Conservation (phyloP, 1,140 invertebrate genomes). For the Melipona quadrifasciata region DNA sequence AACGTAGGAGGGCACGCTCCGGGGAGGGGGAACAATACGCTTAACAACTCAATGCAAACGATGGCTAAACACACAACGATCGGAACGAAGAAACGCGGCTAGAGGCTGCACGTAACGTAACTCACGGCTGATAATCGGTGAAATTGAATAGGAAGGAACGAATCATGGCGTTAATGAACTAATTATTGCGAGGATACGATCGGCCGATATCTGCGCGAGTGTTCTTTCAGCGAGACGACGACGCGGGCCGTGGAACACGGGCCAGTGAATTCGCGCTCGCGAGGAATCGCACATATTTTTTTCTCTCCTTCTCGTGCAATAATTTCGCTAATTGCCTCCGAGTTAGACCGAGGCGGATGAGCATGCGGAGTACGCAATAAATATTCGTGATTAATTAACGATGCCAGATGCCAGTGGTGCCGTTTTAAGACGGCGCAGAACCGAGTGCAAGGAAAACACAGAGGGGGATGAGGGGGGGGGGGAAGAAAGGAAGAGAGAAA, state of each 20-base stretch:
- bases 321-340: slow-evolving; percentile 71
- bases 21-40: not conserved
- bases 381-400: slow-evolving; percentile 72
- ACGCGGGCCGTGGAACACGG: slow-evolving; percentile 31
- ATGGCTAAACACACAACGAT: not conserved
- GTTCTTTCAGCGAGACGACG: slow-evolving; percentile 56
- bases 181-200: slow-evolving; percentile 63
- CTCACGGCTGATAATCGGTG: slow-evolving; percentile 38
- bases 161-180: slow-evolving; percentile 61
- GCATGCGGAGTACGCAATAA: slow-evolving; percentile 68
- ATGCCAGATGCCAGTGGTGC: slow-evolving; percentile 49
- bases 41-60: not conserved
- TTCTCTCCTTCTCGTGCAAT: slow-evolving; percentile 52
- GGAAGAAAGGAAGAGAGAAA: not conserved
- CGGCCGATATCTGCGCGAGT: slow-evolving; percentile 48
- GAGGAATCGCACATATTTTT: slow-evolving; percentile 62
- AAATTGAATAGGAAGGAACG: slow-evolving; percentile 53
- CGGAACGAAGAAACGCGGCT: not conserved
- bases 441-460: not conserved
- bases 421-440: slow-evolving; percentile 31
- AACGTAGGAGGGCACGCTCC: not conserved
- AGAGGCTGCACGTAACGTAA: not conserved
- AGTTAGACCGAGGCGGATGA: slow-evolving; percentile 39
- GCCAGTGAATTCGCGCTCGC: slow-evolving; percentile 43
- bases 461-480: not conserved